Evolutionary conservation across 2,797 vertebrate genomes (phyloP), one percentile per base, ranked within the genome.

Genomic region (Antrozous pallidus): DNA sequence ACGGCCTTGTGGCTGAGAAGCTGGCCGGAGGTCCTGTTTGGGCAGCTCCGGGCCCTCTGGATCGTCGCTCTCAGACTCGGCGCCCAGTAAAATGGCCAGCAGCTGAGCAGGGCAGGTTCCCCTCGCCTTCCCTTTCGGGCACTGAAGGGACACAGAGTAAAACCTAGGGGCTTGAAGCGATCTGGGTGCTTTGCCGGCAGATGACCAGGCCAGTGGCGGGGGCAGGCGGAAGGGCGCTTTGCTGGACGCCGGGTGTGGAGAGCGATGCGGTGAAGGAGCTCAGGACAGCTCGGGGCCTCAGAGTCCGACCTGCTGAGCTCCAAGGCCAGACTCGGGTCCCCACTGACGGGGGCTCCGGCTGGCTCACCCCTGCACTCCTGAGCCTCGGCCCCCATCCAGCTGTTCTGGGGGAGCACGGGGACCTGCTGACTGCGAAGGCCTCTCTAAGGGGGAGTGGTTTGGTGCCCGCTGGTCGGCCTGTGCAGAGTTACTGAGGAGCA

Each of bases 131-230:
- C 16, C 42, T 38, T 56, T 20, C 28, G 0, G 17, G 10, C 49
- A 9, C 17, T 1, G 4, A 13, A 51, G 61, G 14, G 38, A 38
- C 54, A 1, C 5, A 6, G 56, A 47, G 36, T 8, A 42, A 28
- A 73, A 61, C 65, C n/a, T 56, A 5, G 0, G 18, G 38, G 14
- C 65, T 31, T 33, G 28, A 38, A 24, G 0, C 8, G 6, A 45
- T 18, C 36, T 26, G n/a, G n/a, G 3, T 24, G 14, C 18, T 20
- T 78, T 0, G 0, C 24, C 2, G 8, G 81, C 54, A 3, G 82
- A 2, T 8, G 8, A 8, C 14, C 4, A 0, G 47, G 12, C 0
- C 2, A 24, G 11, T 1, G 0, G 70, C 2, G n/a, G 61, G 1
- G 12, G 12, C 3, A 0, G 22, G 2, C 8, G 0, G 4, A 3